Evolutionary conservation across 2,888 invertebrate species (phyloP).

Genomic region (Lobophora halterata): DNA sequence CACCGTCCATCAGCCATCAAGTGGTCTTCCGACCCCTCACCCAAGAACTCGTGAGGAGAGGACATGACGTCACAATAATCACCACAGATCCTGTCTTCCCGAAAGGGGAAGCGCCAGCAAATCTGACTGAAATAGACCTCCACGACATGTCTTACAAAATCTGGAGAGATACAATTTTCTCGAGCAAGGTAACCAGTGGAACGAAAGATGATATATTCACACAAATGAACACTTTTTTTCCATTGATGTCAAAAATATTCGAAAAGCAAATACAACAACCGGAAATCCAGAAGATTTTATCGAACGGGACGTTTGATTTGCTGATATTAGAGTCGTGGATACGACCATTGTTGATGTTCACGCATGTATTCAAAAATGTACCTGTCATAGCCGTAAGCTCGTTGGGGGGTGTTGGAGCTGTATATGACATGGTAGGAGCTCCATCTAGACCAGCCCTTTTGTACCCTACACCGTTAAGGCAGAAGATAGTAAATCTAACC

Average conservation of each 20-base stretch:
- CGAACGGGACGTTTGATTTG: constrained; percentile 53
- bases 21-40: too few species aligned
- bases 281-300: constrained; percentile 36
- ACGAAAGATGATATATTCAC: constrained; percentile 2
- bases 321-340: constrained; percentile 54
- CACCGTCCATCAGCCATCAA: too few species aligned
- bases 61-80: too few species aligned
- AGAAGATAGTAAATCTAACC: constrained; percentile 14
- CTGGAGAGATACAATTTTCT: too few species aligned
- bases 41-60: too few species aligned
- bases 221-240: constrained; percentile 6
- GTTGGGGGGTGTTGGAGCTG: constrained; percentile 40
- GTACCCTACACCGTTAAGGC: constrained; percentile 36
- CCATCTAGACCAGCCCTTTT: constrained; percentile 47
- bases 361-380: constrained; percentile 50
- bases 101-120: too few species aligned
- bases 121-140: constrained; percentile 28
- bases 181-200: constrained; percentile 3
- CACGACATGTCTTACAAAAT: constrained; percentile 15
- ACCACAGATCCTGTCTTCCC: too few species aligned
- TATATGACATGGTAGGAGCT: constrained; percentile 50
- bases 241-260: constrained; percentile 2
- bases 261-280: constrained; percentile 17
- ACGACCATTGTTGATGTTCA: constrained; percentile 46
- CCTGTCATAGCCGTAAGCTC: constrained; percentile 59